Evolutionary conservation across 2,797 vertebrate species (phyloP), one percentile per base, ranked within the genome.

Genomic region (Cossypha heuglini): DNA sequence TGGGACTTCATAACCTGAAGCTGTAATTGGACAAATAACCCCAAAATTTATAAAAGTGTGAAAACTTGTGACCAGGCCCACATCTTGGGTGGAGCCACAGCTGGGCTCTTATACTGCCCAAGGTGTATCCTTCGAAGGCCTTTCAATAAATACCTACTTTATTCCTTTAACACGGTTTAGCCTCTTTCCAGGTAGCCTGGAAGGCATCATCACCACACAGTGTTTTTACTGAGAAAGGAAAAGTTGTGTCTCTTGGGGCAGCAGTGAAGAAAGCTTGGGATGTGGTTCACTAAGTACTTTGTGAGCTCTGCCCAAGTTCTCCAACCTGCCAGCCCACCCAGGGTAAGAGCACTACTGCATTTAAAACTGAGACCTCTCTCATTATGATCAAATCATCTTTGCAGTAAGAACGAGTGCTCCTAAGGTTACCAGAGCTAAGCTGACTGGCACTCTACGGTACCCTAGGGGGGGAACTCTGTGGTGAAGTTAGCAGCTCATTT

Each of bases 401-500:
- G 67, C 35, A 48, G 52, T 49, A 31, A 76, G 75, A 88, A 37
- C 0, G 0, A 54, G 4, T 15, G 8, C 58, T 63, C 2, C 4
- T 74, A 35, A n/a, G 28, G 25, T 29, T 29, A 69, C 18, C 40
- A 62, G 68, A 76, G 77, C 13, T n/a, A n/a, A n/a, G n/a, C n/a
- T n/a, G n/a, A n/a, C n/a, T 26, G 45, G 29, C 25, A 21, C 14
- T 11, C 24, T 48, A 4, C 2, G 5, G 8, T 43, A 69, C 26
- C 14, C 61, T n/a, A 16, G 28, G 3, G 14, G 12, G 10, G n/a
- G 11, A 81, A 26, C 6, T 16, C 67, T 58, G 31, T 88, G 55
- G 64, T 72, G 42, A 84, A 71, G 35, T 69, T 67, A 83, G 61
- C n/a, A 91, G 20, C 74, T 73, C 67, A 62, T 86, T 94, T 88